Conservation (phyloP, 2,888 invertebrate genomes). For the Carabus problematicus region DNA sequence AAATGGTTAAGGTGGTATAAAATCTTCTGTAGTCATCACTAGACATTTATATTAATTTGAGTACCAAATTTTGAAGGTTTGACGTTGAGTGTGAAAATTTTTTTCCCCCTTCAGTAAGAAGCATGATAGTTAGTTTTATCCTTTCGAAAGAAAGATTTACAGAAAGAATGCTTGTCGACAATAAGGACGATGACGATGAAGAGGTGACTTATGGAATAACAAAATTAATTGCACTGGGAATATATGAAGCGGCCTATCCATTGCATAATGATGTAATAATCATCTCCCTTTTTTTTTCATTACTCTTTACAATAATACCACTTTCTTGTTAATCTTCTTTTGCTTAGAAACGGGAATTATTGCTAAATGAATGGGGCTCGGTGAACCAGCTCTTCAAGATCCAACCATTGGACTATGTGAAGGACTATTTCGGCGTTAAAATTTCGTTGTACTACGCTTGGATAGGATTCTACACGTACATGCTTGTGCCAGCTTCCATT, state of each 20-base stretch:
- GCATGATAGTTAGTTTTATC: conserved; percentile 72
- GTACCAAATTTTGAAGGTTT: conserved; percentile 58
- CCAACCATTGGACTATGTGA: conserved; percentile 73
- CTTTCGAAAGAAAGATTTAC: conserved; percentile 68
- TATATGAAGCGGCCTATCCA: conserved; percentile 70
- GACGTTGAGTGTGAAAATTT: conserved; percentile 67
- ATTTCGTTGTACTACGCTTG: conserved; percentile 78
- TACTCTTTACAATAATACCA: background rate
- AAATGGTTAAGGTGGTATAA: too few relatives aligned
- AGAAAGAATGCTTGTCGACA: conserved; percentile 51
- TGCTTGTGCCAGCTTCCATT: conserved; percentile 72
- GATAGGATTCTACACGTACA: conserved; percentile 78
- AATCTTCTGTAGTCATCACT: too few relatives aligned
- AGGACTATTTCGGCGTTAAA: conserved; percentile 73
- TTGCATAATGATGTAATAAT: conserved; percentile 67
- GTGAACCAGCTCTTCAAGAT: conserved; percentile 67
- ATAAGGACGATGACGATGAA: conserved; percentile 44
- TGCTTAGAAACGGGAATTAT: conserved; percentile 39
- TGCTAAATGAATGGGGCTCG: conserved; percentile 70
- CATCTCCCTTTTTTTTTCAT: conserved; percentile 29
- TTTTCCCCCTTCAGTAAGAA: conserved; percentile 67
- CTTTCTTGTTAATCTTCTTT: background rate
- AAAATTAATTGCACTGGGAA: conserved; percentile 64
- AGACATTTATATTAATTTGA: too few relatives aligned
- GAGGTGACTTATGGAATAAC: conserved; percentile 63